Conservation (phyloP, 2,113 vertebrate species). For the Picathartes gymnocephalus region DNA sequence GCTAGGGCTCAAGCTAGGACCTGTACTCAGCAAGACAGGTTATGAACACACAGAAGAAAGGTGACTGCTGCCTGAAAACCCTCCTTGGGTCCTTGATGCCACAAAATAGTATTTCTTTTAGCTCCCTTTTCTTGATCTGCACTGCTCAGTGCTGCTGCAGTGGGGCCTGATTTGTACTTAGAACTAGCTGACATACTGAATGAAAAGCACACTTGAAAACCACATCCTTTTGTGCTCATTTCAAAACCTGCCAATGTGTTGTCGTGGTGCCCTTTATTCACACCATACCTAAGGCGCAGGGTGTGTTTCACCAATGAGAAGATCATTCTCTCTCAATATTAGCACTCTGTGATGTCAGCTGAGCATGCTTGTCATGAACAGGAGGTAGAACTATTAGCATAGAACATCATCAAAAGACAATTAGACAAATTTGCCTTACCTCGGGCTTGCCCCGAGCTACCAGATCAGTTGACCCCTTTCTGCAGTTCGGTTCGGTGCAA, state of each 20-base stretch:
- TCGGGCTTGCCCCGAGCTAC: not conserved
- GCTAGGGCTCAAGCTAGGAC: slow-evolving; percentile 22
- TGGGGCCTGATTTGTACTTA: not conserved
- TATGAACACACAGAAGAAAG: not conserved
- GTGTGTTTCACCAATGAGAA: not conserved
- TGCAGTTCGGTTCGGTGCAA: not conserved
- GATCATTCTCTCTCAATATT: not conserved
- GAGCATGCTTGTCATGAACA: not conserved
- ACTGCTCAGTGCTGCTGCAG: not conserved
- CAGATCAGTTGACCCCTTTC: not conserved
- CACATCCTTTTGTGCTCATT: not conserved
- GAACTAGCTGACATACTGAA: not conserved
- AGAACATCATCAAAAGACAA: not conserved
- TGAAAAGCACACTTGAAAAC: not conserved
- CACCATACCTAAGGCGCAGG: not conserved
- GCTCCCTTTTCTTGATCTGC: not conserved
- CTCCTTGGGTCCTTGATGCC: not conserved
- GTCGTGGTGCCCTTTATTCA: not conserved
- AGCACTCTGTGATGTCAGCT: not conserved
- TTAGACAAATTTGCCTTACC: not conserved
- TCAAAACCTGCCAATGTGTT: not conserved
- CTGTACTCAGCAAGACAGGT: not conserved
- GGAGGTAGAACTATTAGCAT: not conserved
- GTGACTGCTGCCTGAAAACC: not conserved
- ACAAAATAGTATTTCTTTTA: not conserved